Evolutionary conservation across 2,113 vertebrate genomes (phyloP).

Genomic region (Sciurus niger): DNA sequence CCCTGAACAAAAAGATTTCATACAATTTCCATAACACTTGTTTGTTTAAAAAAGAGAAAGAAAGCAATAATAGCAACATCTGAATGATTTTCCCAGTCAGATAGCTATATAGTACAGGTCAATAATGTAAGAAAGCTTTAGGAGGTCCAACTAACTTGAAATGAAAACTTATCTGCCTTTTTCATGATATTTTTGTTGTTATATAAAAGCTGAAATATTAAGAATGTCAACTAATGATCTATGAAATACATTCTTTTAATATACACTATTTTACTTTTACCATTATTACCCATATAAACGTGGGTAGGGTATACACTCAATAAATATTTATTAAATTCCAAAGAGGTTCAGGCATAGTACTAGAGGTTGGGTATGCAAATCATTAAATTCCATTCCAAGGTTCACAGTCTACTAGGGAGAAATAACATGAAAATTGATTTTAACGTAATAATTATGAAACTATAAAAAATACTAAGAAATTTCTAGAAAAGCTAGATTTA

Average conservation of each 20-base stretch:
- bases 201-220: not conserved
- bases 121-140: not conserved
- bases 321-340: slow-evolving; percentile 28
- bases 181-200: not conserved
- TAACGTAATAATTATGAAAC: not conserved
- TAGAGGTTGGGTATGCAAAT: not conserved
- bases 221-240: not conserved
- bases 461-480: not conserved
- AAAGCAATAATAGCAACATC: not conserved
- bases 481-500: not conserved
- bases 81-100: not conserved
- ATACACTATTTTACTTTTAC: not conserved
- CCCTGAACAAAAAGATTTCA: not conserved
- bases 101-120: not conserved
- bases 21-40: not conserved
- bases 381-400: not conserved
- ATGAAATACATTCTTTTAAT: not conserved
- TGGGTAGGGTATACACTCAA: not conserved
- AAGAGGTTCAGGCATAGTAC: not conserved
- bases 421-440: not conserved
- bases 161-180: not conserved
- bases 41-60: not conserved
- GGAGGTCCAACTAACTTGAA: not conserved
- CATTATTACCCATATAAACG: not conserved
- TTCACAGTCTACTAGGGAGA: not conserved